Percentiles rank a stretch among this genome's conserved stretches.
Evolutionary conservation across 1,140 invertebrate genomes (phyloP).

Genomic region (Coenobita brevimanus): DNA sequence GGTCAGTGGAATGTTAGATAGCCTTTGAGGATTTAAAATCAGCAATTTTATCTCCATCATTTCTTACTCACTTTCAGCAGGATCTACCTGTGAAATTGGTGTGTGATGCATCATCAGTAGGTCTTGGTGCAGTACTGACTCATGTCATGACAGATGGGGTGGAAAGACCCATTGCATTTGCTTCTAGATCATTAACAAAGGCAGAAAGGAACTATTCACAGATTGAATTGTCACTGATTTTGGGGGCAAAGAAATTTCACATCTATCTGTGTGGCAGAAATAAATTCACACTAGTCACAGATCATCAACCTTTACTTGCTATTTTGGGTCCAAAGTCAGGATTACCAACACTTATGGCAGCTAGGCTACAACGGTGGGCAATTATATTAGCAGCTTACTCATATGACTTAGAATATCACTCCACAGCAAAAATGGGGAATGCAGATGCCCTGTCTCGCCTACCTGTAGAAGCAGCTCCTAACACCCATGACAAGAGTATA

Average conservation of each 20-base stretch:
- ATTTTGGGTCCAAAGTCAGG: constrained; percentile 27
- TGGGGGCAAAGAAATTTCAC: constrained; percentile 76
- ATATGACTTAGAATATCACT: constrained; percentile 2
- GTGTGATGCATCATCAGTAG: no score
- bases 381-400: neutral
- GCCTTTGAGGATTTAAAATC: no score
- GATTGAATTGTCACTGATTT: constrained; percentile 73
- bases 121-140: no score
- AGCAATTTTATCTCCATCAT: no score
- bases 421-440: constrained; percentile 9
- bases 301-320: constrained; percentile 19
- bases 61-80: no score
- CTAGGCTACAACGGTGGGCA: constrained; percentile 27
- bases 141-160: no score
- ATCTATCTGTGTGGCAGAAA: constrained; percentile 74
- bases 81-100: no score
- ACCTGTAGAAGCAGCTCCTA: neutral
- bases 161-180: no score
- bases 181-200: no score
- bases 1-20: no score
- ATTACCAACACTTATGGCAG: constrained; percentile 36
- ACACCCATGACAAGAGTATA: neutral
- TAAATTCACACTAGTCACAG: constrained; percentile 72
- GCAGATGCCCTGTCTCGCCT: constrained; percentile 33
- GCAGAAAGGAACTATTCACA: no score